A percentile compares a stretch with the other conserved stretches of the same genome.
Evolutionary conservation across 2,113 vertebrate genomes (phyloP).

Genomic region (Promerops cafer): DNA sequence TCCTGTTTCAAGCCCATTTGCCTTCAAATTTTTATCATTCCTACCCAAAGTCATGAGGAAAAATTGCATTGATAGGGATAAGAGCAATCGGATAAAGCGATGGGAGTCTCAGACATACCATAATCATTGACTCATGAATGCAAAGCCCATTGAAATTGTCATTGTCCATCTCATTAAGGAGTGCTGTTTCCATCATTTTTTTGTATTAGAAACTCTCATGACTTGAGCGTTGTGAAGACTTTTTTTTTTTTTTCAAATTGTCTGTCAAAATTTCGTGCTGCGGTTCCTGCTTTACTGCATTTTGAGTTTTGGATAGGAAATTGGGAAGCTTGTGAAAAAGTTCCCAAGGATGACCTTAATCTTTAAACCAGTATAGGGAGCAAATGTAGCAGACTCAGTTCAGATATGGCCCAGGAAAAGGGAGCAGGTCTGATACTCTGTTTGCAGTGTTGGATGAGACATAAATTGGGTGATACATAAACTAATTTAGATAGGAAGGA

Average conservation of each 20-base stretch:
- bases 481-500: not conserved
- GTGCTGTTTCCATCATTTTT: not conserved
- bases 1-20: not conserved
- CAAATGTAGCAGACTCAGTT: not conserved
- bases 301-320: not conserved
- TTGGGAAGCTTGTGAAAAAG: not conserved
- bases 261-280: not conserved
- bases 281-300: not conserved
- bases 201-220: not conserved
- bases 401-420: not conserved
- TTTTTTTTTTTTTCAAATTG: not conserved
- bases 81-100: not conserved
- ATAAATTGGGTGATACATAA: not conserved
- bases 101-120: rapidly evolving
- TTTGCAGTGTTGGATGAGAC: not conserved
- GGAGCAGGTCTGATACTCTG: not conserved
- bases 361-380: not conserved
- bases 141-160: not conserved
- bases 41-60: not conserved
- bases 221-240: not conserved
- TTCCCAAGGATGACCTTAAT: not conserved
- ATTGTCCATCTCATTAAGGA: not conserved
- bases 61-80: not conserved
- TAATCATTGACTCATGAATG: not conserved
- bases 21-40: not conserved